Percentiles rank a stretch among this genome's conserved stretches.
Conservation (phyloP, 2,888 invertebrate species). For the Drosophila subquinaria region DNA sequence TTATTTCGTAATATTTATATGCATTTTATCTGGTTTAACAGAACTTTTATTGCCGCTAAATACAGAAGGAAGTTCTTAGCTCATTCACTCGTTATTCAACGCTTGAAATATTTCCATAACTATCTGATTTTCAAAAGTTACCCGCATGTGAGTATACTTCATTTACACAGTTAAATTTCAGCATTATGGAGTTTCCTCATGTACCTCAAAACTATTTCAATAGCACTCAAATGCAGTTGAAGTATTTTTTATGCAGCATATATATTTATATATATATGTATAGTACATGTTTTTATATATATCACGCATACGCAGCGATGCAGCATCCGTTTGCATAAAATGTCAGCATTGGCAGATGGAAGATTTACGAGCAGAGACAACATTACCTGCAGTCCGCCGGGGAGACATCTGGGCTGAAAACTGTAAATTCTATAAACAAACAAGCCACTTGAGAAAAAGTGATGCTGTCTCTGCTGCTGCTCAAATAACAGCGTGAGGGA, state of each 20-base stretch:
- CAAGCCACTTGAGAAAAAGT: constrained; percentile 62
- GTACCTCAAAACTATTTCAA: background rate
- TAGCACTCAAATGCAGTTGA: background rate
- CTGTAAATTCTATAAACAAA: constrained; percentile 67
- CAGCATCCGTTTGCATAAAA: constrained; percentile 31
- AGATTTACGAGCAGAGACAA: constrained; percentile 34
- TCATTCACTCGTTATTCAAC: background rate
- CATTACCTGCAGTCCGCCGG: constrained; percentile 18
- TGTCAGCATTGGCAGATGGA: constrained; percentile 1
- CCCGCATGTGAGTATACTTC: background rate
- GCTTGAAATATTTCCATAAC: background rate
- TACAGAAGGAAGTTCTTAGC: background rate
- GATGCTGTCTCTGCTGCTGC: constrained; percentile 8
- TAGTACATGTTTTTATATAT: background rate
- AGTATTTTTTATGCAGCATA: background rate
- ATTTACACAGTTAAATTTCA: background rate
- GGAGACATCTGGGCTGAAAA: constrained; percentile 37
- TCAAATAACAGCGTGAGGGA: constrained; percentile 31
- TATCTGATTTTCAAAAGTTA: background rate
- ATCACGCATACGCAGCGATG: constrained; percentile 17
- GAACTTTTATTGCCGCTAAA: background rate
- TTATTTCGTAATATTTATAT: no score
- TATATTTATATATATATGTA: background rate
- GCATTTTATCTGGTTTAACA: no score
- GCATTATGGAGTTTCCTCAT: background rate